Evolutionary conservation across 2,888 invertebrate species (phyloP).

Genomic region (Archaeoteleia sp.): DNA sequence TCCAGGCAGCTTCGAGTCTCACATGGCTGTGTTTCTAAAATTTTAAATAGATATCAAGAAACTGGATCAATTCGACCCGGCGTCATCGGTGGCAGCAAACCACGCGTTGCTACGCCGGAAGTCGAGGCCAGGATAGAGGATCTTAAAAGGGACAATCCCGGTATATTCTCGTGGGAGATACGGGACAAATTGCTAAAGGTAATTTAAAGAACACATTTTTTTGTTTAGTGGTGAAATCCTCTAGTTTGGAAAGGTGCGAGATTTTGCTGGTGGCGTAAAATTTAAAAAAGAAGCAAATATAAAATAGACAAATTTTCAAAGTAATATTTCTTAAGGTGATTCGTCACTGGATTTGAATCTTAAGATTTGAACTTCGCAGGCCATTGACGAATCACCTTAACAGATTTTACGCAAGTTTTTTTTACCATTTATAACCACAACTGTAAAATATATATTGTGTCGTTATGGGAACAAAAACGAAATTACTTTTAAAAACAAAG

Average conservation of each 20-base stretch:
- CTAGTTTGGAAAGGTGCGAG: background rate
- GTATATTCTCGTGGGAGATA: slow-evolving; percentile 86
- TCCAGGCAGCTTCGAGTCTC: slow-evolving; percentile 93
- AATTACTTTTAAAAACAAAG: no score
- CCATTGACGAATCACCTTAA: no score
- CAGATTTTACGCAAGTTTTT: no score
- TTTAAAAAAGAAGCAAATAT: background rate
- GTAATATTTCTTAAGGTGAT: no score
- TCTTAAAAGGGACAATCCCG: slow-evolving; percentile 84
- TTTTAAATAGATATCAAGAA: slow-evolving; percentile 94
- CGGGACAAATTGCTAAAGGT: slow-evolving; percentile 83
- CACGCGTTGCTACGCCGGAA: slow-evolving; percentile 84
- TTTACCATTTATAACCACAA: no score
- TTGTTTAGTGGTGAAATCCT: background rate
- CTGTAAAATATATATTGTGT: no score
- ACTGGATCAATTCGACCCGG: slow-evolving; percentile 91
- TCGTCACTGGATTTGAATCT: no score
- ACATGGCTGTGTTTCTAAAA: slow-evolving; percentile 98
- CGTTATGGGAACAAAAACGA: no score
- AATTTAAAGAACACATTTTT: slow-evolving; percentile 71
- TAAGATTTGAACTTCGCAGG: no score
- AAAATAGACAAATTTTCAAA: no score
- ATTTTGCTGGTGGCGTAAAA: background rate
- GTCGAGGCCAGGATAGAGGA: slow-evolving; percentile 83
- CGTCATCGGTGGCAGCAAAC: slow-evolving; percentile 89